These are phyloP conservation scores for Dysidea cf. avara DNA, from an alignment of 37 sponge, comb jelly and placozoan genomes.

Conservation along the genomic window DNA sequence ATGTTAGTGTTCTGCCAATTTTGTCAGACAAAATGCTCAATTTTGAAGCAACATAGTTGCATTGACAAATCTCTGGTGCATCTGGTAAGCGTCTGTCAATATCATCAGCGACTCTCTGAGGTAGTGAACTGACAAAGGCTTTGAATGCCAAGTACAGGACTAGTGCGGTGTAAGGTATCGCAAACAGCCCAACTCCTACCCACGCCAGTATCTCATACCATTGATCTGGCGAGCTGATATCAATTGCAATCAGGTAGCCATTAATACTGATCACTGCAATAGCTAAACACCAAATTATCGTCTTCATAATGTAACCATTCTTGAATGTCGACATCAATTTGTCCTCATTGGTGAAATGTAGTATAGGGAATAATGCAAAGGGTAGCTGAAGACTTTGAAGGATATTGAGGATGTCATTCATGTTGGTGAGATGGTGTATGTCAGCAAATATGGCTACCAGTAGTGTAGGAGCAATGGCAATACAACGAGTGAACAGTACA, in stretches of 20 bases:
- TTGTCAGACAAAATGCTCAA: no score
- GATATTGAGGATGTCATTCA: slow-evolving; percentile 80
- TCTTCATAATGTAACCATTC: slow-evolving; percentile 42
- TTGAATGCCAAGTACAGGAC: slow-evolving; percentile 31
- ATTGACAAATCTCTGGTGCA: slow-evolving; percentile 19
- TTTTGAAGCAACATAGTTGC: slow-evolving; percentile 1
- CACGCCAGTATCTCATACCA: not conserved
- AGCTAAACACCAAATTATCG: slow-evolving; percentile 56
- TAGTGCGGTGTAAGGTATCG: slow-evolving; percentile 19
- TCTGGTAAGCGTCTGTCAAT: slow-evolving; percentile 19
- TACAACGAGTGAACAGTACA: slow-evolving; percentile 62
- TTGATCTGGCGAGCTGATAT: not conserved
- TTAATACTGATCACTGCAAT: slow-evolving; percentile 69
- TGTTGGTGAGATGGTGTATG: slow-evolving; percentile 58
- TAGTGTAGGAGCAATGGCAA: slow-evolving; percentile 73
- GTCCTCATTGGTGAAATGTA: slow-evolving; percentile 54
- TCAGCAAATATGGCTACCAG: slow-evolving; percentile 49
- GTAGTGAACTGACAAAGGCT: slow-evolving; percentile 37
- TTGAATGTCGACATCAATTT: slow-evolving; percentile 59
- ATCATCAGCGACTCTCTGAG: not conserved
- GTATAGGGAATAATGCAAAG: slow-evolving; percentile 66
- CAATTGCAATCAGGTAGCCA: slow-evolving; percentile 46
- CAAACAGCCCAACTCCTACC: not conserved
- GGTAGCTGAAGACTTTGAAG: slow-evolving; percentile 70
- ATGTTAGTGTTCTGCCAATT: no score